These are phyloP conservation scores for Brachypterus glaber DNA, from an alignment of 2,888 invertebrate genomes.

Conservation along the genomic window DNA sequence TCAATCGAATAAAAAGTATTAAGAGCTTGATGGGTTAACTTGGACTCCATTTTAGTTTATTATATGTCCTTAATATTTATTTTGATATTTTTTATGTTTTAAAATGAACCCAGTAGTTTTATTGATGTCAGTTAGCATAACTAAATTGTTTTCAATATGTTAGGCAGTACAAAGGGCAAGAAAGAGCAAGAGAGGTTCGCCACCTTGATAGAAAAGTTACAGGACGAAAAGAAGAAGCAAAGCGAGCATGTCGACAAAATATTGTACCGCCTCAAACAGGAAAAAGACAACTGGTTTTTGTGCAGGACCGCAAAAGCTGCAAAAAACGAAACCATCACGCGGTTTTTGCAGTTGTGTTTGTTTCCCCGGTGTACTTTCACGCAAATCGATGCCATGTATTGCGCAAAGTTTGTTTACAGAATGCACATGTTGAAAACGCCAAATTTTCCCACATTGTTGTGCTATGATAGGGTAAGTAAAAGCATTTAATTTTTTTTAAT, in stretches of 20 bases:
- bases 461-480: conserved; percentile 83
- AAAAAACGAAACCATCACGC: conserved; percentile 93
- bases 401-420: conserved; percentile 93
- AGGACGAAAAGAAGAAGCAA: conserved; percentile 90
- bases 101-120: too few relatives aligned
- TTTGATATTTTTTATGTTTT: too few relatives aligned
- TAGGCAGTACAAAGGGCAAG: conserved; percentile 43
- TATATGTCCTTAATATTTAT: too few relatives aligned
- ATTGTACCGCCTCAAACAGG: conserved; percentile 58
- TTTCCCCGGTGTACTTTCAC: conserved; percentile 97
- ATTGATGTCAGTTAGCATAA: too few relatives aligned
- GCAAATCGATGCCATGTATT: conserved; percentile 90
- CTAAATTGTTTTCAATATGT: not conserved
- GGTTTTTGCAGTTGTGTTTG: conserved; percentile 90
- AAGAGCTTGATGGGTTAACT: too few relatives aligned
- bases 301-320: conserved; percentile 77
- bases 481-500: conserved; percentile 3
- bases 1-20: too few relatives aligned
- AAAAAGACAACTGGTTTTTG: conserved; percentile 80
- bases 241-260: conserved; percentile 90
- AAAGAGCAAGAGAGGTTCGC: conserved; percentile 90
- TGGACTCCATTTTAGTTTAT: too few relatives aligned
- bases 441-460: conserved; percentile 94
- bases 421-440: conserved; percentile 91
- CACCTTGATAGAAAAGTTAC: conserved; percentile 81